Percentiles rank a stretch among this genome's conserved stretches.
phyloP scores from a whole-genome alignment of 37 sponge, comb jelly and placozoan genomes.

The Ephydatia muelleri region DNA sequence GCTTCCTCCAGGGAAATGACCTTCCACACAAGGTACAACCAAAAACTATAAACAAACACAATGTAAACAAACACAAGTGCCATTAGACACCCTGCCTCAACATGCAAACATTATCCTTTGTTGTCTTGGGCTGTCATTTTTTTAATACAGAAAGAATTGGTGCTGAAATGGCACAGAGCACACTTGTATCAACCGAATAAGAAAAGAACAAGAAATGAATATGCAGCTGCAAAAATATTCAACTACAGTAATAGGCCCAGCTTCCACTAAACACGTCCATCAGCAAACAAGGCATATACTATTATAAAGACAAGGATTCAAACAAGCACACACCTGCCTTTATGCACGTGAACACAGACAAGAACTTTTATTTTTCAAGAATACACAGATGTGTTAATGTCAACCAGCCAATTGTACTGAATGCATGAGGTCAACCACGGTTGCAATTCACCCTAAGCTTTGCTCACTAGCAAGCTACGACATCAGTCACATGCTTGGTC shows the following conservation, averaged over 20 bases:
- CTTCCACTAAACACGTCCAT: background rate
- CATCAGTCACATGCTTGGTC: conserved; percentile 7
- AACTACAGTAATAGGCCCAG: too few species aligned
- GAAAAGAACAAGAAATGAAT: too few species aligned
- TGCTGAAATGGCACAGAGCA: too few species aligned
- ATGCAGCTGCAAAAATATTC: too few species aligned
- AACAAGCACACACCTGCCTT: too few species aligned
- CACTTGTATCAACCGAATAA: too few species aligned
- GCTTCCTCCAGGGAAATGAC: background rate
- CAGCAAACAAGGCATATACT: background rate
- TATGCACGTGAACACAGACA: too few species aligned
- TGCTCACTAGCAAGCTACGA: background rate
- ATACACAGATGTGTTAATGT: too few species aligned
- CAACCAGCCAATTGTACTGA: background rate
- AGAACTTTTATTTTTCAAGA: too few species aligned
- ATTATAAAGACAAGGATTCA: too few species aligned
- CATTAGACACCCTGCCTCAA: background rate
- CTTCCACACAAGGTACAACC: background rate
- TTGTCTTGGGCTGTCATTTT: background rate
- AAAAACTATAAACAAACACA: background rate
- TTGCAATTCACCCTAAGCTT: too few species aligned
- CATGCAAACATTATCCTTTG: background rate
- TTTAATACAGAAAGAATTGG: too few species aligned
- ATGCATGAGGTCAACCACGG: background rate
- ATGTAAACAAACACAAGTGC: background rate